phyloP scores from a whole-genome alignment of 2,888 invertebrate genomes.

The Fragum fragum region DNA sequence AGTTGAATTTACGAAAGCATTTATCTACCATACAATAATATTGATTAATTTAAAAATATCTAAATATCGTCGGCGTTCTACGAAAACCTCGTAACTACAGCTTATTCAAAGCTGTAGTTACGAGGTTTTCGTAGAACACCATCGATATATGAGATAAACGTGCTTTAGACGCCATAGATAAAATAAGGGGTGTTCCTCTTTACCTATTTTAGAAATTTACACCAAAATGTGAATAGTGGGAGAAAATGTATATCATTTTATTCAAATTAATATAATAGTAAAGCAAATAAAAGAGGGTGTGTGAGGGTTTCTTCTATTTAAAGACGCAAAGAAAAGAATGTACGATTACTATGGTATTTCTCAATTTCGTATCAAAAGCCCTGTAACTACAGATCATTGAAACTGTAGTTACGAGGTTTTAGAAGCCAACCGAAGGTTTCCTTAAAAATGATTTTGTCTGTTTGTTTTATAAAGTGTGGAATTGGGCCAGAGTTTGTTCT shows the following conservation, averaged over 20 bases:
- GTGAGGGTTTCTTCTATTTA: neutral
- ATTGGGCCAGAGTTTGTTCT: slow-evolving; percentile 2
- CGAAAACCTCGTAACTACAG: too few relatives aligned
- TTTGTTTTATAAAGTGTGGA: neutral
- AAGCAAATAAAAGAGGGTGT: slow-evolving; percentile 13
- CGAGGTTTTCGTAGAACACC: too few relatives aligned
- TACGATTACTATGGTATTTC: neutral
- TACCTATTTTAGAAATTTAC: neutral
- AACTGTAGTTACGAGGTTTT: too few relatives aligned
- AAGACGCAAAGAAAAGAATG: slow-evolving; percentile 1
- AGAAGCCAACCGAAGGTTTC: neutral
- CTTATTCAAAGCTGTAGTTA: too few relatives aligned
- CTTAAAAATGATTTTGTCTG: neutral
- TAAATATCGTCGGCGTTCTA: too few relatives aligned
- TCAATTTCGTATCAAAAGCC: neutral
- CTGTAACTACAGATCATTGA: neutral
- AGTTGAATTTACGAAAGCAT: too few relatives aligned
- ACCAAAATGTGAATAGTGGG: neutral
- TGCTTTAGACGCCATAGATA: neutral
- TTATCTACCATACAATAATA: too few relatives aligned
- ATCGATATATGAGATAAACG: too few relatives aligned
- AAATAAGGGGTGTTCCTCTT: neutral
- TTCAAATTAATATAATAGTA: neutral
- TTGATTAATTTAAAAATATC: too few relatives aligned
- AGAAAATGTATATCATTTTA: slow-evolving; percentile 6